phyloP scores from a whole-genome alignment of 2,797 vertebrate genomes.

The Trachops cirrhosus region DNA sequence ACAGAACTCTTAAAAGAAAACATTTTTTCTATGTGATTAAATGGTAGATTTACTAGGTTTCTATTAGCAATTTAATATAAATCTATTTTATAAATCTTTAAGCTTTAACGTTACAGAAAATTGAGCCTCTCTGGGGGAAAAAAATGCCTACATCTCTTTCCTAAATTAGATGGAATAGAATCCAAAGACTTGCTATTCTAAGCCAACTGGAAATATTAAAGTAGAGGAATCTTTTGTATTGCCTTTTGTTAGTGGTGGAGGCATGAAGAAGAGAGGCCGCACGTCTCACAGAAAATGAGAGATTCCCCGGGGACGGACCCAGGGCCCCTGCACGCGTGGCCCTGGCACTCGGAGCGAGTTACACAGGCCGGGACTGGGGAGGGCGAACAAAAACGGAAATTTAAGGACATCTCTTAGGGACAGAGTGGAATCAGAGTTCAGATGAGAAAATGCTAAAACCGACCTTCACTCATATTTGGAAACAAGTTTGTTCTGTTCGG shows the following conservation, averaged over 20 bases:
- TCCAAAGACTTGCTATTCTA: conserved; percentile 62
- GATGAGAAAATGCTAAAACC: neutral
- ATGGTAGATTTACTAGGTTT: conserved; percentile 69
- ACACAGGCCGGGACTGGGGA: neutral
- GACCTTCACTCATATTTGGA: neutral
- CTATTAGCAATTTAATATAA: conserved; percentile 80
- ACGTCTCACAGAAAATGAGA: neutral
- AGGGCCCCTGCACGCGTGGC: neutral
- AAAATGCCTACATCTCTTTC: conserved; percentile 39
- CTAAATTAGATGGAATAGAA: conserved; percentile 63
- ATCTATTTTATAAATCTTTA: conserved; percentile 79
- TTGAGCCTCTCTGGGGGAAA: conserved; percentile 23
- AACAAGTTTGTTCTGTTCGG: neutral
- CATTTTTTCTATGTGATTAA: conserved; percentile 68
- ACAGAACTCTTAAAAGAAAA: conserved; percentile 75
- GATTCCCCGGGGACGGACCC: neutral
- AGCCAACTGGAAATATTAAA: conserved; percentile 52
- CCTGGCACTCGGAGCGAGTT: neutral
- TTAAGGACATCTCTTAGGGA: neutral
- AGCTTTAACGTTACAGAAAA: conserved; percentile 73
- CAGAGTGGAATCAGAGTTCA: neutral
- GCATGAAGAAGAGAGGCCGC: conserved; percentile 38
- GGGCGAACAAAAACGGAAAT: neutral
- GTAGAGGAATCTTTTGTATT: conserved; percentile 51
- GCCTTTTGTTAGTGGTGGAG: conserved; percentile 44